Evolutionary conservation across 1,140 invertebrate genomes (phyloP), one percentile per base, ranked within the genome.

Genomic region (Medauroidea extradentata): DNA sequence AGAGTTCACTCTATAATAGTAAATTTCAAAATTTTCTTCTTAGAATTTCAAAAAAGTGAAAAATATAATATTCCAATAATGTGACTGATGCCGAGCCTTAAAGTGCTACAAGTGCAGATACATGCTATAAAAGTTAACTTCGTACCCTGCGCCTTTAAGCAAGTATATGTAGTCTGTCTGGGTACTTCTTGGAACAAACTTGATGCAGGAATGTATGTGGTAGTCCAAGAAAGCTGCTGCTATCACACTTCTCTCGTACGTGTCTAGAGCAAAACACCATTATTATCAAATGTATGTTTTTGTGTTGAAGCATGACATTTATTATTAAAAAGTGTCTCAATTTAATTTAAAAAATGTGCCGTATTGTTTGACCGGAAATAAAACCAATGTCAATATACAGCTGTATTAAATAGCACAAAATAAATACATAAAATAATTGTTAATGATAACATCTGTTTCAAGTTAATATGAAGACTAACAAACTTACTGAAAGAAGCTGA

Each of bases 141-240:
- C 61, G 54, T 49, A 75, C 61, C 74, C 74, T 14, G 66, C 63
- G 7, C 65, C 69, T 62, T 69, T 71, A 11, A 60, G 43, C 5
- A 77, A 63, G 27, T 66, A 59, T 21, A 77, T 62, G 63, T 73
- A 76, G 59, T 78, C 71, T 18, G 29, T 55, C 60, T 77, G 65
- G 13, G 59, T 64, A 1, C 64, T 69, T 24, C 72, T 53, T n/a
- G 71, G 69, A 16, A 61, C 61, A 58, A 75, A 77, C 18, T 63
- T 54, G 39, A 78, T 66, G 54, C 75, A 78, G 3, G 73, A 74
- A n/a, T 63, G 61, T 13, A 19, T 44, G 44, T 72, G 67, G 57
- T 68, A 75, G 43, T 66, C 65, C 13, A 63, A 55, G 56, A 69
- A 62, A 14, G 75, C 74, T 25, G 62, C 50, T 13, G 68, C 66